Evolutionary conservation across 2,888 invertebrate species (phyloP).

Genomic region (Gari tellinella): DNA sequence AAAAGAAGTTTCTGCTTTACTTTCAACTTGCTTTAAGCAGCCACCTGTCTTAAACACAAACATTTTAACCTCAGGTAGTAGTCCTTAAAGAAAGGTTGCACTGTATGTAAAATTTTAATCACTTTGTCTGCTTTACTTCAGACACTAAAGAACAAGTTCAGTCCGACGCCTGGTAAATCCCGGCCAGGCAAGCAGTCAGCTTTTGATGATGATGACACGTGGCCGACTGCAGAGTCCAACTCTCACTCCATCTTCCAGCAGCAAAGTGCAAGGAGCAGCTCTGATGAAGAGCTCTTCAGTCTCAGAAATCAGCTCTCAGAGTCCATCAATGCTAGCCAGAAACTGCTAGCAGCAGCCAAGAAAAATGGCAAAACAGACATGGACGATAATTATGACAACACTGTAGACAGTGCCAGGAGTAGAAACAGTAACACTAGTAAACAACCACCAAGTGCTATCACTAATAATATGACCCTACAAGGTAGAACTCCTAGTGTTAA

Average conservation of each 20-base stretch:
- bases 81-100: no score
- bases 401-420: conserved; percentile 23
- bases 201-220: conserved; percentile 42
- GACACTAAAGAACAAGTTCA: conserved; percentile 46
- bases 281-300: conserved; percentile 66
- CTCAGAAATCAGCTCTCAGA: conserved; percentile 47
- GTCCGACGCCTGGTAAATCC: conserved; percentile 31
- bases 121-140: conserved; percentile 12
- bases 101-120: no score
- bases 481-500: conserved; percentile 76
- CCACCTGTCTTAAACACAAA: no score
- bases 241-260: conserved; percentile 75
- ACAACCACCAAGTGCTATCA: conserved; percentile 66
- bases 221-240: conserved; percentile 51
- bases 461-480: conserved; percentile 82
- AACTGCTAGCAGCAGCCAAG: conserved; percentile 15
- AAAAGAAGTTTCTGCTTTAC: no score
- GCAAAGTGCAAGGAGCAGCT: conserved; percentile 70
- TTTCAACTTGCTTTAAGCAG: no score
- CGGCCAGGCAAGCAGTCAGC: background rate
- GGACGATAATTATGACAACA: conserved; percentile 26
- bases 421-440: conserved; percentile 22
- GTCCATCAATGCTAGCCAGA: conserved; percentile 33
- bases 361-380: conserved; percentile 25
- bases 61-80: no score